These are phyloP conservation scores for Sturnus vulgaris DNA, from an alignment of 2,113 vertebrate genomes.

Conservation along the genomic window DNA sequence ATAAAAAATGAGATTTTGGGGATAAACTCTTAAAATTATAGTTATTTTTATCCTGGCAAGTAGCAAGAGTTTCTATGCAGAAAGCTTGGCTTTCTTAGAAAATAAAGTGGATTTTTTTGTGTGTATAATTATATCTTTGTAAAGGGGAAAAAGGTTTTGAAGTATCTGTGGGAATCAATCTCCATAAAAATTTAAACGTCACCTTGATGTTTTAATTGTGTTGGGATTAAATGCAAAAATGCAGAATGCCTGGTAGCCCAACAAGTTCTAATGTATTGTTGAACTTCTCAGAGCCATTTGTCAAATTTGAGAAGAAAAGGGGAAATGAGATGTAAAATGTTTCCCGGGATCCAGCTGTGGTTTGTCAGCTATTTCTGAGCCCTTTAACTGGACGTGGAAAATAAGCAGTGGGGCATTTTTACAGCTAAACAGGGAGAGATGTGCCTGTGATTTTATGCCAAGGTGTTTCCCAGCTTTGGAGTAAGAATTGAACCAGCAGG, in stretches of 20 bases:
- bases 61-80: neutral
- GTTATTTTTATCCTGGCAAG: neutral
- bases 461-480: neutral
- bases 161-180: conserved; percentile 1
- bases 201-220: conserved; percentile 42
- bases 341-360: neutral
- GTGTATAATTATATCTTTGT: neutral
- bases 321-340: neutral
- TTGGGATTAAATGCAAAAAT: conserved; percentile 12
- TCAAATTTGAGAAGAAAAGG: neutral
- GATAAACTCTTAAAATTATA: neutral
- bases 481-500: neutral
- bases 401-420: neutral
- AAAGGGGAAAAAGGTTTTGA: neutral
- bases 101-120: neutral
- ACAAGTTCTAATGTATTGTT: neutral
- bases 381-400: neutral
- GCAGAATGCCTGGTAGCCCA: conserved; percentile 16
- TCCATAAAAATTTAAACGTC: conserved; percentile 23
- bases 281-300: neutral
- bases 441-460: neutral
- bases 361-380: neutral
- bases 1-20: neutral
- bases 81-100: neutral
- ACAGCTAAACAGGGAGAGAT: neutral